Evolutionary conservation across 1,140 invertebrate genomes (phyloP).

Genomic region (Papilio glaucus): DNA sequence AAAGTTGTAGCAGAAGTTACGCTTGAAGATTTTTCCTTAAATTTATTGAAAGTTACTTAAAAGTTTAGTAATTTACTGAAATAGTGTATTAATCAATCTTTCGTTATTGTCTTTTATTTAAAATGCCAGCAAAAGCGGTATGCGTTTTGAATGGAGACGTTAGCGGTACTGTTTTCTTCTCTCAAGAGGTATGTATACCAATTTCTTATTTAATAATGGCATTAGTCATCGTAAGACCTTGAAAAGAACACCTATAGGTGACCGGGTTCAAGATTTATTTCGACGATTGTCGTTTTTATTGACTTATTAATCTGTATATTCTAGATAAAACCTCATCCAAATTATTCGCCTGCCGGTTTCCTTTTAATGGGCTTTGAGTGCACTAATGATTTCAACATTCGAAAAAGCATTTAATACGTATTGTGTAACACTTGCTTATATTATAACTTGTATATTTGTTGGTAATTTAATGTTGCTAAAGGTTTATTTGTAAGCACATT

Average conservation of each 20-base stretch:
- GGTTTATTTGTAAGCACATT: not conserved
- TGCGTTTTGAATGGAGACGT: slow-evolving; percentile 94
- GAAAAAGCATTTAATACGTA: not conserved
- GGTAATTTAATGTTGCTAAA: not conserved
- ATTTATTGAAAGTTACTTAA: too few relatives aligned
- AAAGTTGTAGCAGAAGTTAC: not conserved
- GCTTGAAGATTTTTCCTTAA: not conserved
- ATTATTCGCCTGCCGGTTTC: slow-evolving; percentile 5
- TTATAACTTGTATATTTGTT: not conserved
- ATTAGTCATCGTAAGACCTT: slow-evolving; percentile 38
- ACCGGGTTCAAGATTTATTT: slow-evolving; percentile 33
- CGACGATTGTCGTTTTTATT: slow-evolving; percentile 37
- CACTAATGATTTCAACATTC: not conserved
- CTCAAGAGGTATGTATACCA: slow-evolving; percentile 86
- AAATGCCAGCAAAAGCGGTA: slow-evolving; percentile 89
- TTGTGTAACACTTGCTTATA: not conserved
- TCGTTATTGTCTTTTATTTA: slow-evolving; percentile 43
- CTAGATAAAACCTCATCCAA: not conserved
- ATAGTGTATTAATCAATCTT: not conserved
- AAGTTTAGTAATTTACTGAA: not conserved
- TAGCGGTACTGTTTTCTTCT: slow-evolving; percentile 91
- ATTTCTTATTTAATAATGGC: slow-evolving; percentile 7
- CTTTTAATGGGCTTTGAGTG: slow-evolving; percentile 1
- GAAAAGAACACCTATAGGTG: slow-evolving; percentile 3
- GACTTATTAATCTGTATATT: slow-evolving; percentile 7